phyloP scores from a whole-genome alignment of 2,113 vertebrate species.

The Pogona vitticeps region DNA sequence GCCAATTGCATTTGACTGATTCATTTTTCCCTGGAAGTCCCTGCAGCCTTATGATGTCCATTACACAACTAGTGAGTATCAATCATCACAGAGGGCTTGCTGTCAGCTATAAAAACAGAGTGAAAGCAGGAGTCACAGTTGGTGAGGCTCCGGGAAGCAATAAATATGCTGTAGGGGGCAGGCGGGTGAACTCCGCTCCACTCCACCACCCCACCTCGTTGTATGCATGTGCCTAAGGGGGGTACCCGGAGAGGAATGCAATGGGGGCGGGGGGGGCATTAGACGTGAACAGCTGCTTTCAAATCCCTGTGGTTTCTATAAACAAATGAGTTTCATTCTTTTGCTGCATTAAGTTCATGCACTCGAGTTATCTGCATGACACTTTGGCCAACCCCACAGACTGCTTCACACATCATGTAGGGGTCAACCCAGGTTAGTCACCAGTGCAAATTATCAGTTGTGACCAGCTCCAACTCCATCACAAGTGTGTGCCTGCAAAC shows the following conservation, averaged over 20 bases:
- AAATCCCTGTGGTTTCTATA: not conserved
- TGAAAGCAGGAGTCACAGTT: not conserved
- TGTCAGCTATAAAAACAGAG: constrained; percentile 16
- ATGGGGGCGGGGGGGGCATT: not conserved
- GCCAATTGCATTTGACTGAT: constrained; percentile 16
- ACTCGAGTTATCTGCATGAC: not conserved
- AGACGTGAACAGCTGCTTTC: not conserved
- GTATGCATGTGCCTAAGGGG: not conserved
- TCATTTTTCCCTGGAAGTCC: constrained; percentile 16
- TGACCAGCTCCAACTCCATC: too few relatives aligned
- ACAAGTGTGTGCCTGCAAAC: not conserved
- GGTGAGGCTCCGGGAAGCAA: constrained; percentile 1
- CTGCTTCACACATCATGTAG: not conserved
- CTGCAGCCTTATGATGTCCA: constrained; percentile 19
- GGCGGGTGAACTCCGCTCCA: not conserved
- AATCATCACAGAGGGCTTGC: constrained; percentile 15
- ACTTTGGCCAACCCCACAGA: too few relatives aligned
- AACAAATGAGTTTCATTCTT: not conserved
- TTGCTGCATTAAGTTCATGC: not conserved
- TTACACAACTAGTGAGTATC: constrained; percentile 11
- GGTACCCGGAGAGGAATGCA: not conserved
- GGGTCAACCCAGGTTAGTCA: not conserved
- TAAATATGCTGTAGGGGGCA: not conserved
- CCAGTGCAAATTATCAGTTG: not conserved
- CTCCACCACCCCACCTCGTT: not conserved